Conservation (phyloP, 2,888 invertebrate species). For the Cecidostiba fungosa region DNA sequence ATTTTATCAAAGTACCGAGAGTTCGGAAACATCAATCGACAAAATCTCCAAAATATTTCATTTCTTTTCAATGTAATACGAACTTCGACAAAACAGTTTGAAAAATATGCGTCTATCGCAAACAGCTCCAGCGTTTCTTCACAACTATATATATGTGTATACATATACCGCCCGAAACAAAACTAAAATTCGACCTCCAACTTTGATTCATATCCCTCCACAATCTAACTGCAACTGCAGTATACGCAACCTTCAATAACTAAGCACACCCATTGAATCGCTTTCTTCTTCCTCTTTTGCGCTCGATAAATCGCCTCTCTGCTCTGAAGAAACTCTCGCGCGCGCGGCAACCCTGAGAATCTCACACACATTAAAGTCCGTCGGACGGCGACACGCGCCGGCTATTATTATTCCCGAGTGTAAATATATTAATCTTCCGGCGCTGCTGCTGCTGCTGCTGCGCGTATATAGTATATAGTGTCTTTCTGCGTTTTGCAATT, state of each 20-base stretch:
- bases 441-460: constrained; percentile 32
- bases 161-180: background rate
- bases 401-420: constrained; percentile 74
- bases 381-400: constrained; percentile 57
- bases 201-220: constrained; percentile 2
- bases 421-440: constrained; percentile 70
- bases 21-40: background rate
- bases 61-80: background rate
- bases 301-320: constrained; percentile 17
- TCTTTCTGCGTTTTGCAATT: constrained; percentile 36
- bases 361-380: background rate
- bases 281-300: constrained; percentile 6
- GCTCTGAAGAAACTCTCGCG: constrained; percentile 29
- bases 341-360: constrained; percentile 63
- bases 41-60: no score
- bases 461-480: no score
- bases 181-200: background rate
- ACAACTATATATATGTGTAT: no score
- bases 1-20: background rate
- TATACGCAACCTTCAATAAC: constrained; percentile 16
- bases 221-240: background rate
- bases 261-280: background rate
- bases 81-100: background rate
- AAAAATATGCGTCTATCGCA: background rate
- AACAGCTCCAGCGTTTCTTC: background rate